These are phyloP conservation scores for Enhydra lutris DNA, from an alignment of 2,113 vertebrate genomes.

Conservation along the genomic window DNA sequence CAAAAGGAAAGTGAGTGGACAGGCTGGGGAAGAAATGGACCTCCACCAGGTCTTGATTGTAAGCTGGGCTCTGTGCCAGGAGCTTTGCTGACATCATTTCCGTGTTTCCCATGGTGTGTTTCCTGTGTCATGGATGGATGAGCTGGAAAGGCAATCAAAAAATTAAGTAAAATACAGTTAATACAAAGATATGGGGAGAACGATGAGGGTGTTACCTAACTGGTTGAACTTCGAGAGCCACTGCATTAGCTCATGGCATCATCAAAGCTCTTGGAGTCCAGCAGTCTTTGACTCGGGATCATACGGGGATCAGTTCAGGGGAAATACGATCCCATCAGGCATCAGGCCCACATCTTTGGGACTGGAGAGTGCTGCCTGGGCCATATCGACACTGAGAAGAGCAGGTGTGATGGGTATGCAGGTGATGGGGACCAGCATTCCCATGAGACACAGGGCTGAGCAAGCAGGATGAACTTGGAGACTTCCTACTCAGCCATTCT, in stretches of 20 bases:
- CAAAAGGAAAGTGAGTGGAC: neutral
- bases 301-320: neutral
- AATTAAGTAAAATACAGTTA: neutral
- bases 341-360: neutral
- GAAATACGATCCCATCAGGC: neutral
- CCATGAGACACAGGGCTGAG: neutral
- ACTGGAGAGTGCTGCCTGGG: neutral
- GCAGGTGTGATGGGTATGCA: neutral
- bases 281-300: neutral
- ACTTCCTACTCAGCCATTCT: no score
- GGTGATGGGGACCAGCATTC: neutral
- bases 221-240: neutral
- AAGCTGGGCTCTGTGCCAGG: neutral
- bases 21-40: neutral
- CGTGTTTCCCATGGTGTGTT: neutral
- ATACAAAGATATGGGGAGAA: neutral
- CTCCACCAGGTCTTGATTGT: neutral
- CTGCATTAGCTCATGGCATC: fast-evolving
- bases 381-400: neutral
- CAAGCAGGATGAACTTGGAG: neutral
- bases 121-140: fast-evolving
- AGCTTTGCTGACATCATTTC: neutral
- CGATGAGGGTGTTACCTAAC: neutral
- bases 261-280: neutral
- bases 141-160: neutral